Evolutionary conservation across 2,797 vertebrate genomes (phyloP), one percentile per base, ranked within the genome.

Genomic region (Malurus splendens): DNA sequence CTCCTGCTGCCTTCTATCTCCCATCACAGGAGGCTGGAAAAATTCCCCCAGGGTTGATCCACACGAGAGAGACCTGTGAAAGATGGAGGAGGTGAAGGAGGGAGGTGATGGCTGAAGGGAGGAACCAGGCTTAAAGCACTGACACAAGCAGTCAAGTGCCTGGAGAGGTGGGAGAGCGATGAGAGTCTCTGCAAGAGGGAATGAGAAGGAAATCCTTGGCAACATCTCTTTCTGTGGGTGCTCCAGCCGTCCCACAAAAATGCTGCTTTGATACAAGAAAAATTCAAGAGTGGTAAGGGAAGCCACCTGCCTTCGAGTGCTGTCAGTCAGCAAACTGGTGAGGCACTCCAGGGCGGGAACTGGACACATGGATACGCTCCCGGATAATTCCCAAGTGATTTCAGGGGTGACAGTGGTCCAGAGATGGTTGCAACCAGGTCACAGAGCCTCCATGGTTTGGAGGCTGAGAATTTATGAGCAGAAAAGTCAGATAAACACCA

Each of bases 1-100:
- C 47, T 74, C 55, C 62, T 82, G 41, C 88, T 91, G 90, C 67
- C 36, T 91, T 74, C 87, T 48, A 48, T 71, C 79, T 91, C 68
- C 62, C 57, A 52, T 87, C 59, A 68, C 41, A 28, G 24, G 42
- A 82, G 60, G 50, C 17, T 77, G 59, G 67, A 80, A 88, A 85
- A 67, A 89, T 41, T 79, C 59, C 71, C 33, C n/a, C 0, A 2
- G 76, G 44, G 68, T 0, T 83, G 77, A 83, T 92, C 87, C 85
- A 71, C 59, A 38, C 32, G 72, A 87, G 60, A 89, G 81, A 65
- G n/a, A 71, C 47, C 73, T 87, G 73, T 86, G 83, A 84, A 84
- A 82, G 78, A 65, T 0, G 28, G 68, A 87, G 68, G 83, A 0
- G 7, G 42, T 12, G 78, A 82, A 62, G 39, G 56, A 92, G 65